Conservation (phyloP, 2,113 vertebrate genomes). For the Chamaea fasciata region DNA sequence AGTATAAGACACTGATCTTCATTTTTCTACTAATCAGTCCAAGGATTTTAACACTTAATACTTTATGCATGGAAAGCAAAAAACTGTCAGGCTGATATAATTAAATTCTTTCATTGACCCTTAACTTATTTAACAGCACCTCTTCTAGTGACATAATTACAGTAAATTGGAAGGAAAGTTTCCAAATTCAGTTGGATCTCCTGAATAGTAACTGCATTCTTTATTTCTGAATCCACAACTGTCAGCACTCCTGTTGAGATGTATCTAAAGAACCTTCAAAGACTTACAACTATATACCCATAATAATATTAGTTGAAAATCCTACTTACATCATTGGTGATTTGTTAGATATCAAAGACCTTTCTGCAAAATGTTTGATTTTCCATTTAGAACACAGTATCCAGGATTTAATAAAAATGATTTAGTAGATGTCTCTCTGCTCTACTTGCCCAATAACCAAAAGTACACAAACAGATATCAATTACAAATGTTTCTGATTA, state of each 20-base stretch:
- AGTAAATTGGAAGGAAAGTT: neutral
- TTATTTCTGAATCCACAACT: neutral
- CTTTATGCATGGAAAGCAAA: neutral
- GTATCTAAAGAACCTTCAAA: neutral
- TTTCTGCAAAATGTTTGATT: neutral
- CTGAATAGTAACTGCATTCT: neutral
- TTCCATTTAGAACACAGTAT: neutral
- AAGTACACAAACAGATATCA: neutral
- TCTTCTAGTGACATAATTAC: slow-evolving; percentile 4
- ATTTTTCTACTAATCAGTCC: neutral
- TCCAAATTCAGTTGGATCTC: neutral
- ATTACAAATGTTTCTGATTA: neutral
- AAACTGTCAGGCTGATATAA: slow-evolving; percentile 10
- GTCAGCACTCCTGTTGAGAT: neutral
- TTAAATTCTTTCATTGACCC: neutral
- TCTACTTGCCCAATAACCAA: neutral
- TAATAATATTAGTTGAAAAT: neutral
- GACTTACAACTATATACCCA: neutral
- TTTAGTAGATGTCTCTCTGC: neutral
- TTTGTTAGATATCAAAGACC: neutral
- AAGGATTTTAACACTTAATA: slow-evolving; percentile 22
- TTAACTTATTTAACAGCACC: neutral
- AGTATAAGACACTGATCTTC: slow-evolving; percentile 1
- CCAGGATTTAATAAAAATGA: neutral
- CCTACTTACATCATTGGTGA: neutral